Conservation (phyloP, 2,113 vertebrate species). For the Halcyon senegalensis region DNA sequence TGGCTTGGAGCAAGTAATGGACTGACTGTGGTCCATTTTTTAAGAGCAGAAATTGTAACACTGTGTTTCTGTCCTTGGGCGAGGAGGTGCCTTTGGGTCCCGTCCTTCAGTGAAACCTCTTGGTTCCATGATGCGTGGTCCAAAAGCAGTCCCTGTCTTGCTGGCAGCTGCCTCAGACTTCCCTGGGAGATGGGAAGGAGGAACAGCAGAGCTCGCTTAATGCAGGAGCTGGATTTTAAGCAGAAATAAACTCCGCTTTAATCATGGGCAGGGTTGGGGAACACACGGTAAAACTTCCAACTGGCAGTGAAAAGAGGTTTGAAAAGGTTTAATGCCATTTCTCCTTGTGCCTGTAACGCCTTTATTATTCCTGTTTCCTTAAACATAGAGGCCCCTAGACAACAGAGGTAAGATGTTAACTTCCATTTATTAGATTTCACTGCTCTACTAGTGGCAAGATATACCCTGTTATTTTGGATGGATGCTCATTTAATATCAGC, state of each 20-base stretch:
- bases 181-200: neutral
- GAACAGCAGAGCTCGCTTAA: neutral
- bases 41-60: neutral
- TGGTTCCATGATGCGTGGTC: neutral
- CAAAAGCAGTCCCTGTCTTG: neutral
- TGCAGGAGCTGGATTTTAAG: neutral
- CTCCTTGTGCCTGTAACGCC: neutral
- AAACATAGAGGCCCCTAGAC: neutral
- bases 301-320: neutral
- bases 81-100: neutral
- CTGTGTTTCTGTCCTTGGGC: neutral
- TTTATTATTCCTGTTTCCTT: neutral
- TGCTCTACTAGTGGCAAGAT: neutral
- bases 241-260: neutral
- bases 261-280: accelerated
- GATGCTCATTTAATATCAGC: neutral
- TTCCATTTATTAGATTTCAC: neutral
- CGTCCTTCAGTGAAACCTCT: neutral
- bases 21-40: neutral
- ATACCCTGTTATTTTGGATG: neutral
- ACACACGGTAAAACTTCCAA: neutral
- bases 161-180: neutral
- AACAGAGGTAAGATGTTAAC: neutral
- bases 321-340: neutral
- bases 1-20: neutral